phyloP scores from a whole-genome alignment of 1,140 invertebrate species.

The Lasaia peninsularis region DNA sequence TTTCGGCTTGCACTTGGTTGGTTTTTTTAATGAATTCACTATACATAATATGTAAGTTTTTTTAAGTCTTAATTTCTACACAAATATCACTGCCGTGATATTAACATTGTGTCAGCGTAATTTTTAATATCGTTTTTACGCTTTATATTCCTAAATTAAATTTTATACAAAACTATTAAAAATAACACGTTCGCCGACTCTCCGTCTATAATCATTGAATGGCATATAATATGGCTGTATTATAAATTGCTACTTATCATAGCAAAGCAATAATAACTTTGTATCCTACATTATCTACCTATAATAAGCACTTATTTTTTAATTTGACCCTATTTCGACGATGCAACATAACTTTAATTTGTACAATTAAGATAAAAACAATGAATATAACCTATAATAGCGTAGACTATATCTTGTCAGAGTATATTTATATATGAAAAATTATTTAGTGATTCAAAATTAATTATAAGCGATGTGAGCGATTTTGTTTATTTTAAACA shows the following conservation, averaged over 20 bases:
- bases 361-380: conserved; percentile 8
- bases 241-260: neutral
- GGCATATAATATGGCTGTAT: conserved; percentile 1
- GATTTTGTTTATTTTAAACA: neutral
- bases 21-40: no score
- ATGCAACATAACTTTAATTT: conserved; percentile 7
- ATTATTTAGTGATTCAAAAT: neutral
- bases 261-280: conserved; percentile 7
- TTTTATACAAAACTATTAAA: neutral
- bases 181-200: neutral
- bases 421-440: conserved; percentile 5
- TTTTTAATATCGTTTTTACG: no score
- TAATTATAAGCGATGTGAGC: neutral
- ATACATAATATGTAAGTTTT: no score
- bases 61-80: no score
- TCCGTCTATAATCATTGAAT: conserved; percentile 3
- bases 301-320: conserved; percentile 1
- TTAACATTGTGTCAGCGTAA: no score
- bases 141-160: neutral
- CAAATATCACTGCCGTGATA: no score
- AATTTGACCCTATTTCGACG: neutral
- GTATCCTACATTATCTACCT: conserved; percentile 5
- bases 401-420: neutral
- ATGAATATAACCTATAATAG: neutral
- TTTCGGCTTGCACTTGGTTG: no score